Evolutionary conservation across 2,888 invertebrate species (phyloP).

Genomic region (Melieria omissa): DNA sequence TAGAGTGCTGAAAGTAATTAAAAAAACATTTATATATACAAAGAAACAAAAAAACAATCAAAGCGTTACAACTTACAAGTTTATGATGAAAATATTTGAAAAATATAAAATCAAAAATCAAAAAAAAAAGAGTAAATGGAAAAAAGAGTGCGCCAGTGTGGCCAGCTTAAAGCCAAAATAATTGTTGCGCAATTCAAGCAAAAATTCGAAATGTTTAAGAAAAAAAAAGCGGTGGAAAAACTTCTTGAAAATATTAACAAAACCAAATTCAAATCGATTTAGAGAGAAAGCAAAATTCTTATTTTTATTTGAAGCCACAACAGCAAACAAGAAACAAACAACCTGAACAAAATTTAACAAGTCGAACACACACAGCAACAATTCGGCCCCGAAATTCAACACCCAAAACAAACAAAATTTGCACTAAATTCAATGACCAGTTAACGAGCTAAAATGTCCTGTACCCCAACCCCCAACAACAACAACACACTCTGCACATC

Average conservation of each 20-base stretch:
- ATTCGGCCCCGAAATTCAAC: background rate
- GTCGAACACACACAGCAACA: constrained; percentile 17
- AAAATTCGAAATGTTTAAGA: constrained; percentile 29
- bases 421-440: constrained; percentile 32
- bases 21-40: constrained; percentile 26
- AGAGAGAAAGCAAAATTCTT: constrained; percentile 16
- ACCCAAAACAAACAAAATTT: constrained; percentile 44
- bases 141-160: constrained; percentile 47
- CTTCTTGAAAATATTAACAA: constrained; percentile 64
- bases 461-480: constrained; percentile 14
- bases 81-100: background rate
- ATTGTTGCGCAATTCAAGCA: constrained; percentile 32
- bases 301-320: constrained; percentile 18
- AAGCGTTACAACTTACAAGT: background rate
- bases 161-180: constrained; percentile 29
- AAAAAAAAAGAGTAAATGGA: constrained; percentile 39
- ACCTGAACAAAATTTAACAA: constrained; percentile 14
- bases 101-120: constrained; percentile 1
- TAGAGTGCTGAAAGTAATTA: background rate
- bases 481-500: constrained; percentile 43
- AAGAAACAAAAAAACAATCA: constrained; percentile 14
- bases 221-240: constrained; percentile 59
- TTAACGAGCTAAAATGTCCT: constrained; percentile 22
- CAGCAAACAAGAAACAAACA: constrained; percentile 5
- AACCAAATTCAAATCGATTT: constrained; percentile 25